Conservation (phyloP, 2,888 invertebrate species). For the Nomada fabriciana region DNA sequence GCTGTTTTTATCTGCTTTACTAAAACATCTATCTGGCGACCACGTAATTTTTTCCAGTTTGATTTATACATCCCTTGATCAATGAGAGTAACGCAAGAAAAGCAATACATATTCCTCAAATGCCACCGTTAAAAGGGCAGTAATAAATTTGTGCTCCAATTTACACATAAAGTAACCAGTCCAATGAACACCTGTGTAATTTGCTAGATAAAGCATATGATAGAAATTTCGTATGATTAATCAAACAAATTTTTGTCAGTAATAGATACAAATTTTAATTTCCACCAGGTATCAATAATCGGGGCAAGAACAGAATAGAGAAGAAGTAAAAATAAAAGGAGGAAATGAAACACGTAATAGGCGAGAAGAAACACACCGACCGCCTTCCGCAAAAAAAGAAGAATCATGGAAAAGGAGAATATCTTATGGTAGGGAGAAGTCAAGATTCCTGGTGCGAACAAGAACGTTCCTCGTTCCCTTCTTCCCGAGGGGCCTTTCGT, state of each 20-base stretch:
- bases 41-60: neutral
- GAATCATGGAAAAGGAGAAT: conserved; percentile 4
- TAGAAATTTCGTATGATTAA: no score
- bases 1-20: neutral
- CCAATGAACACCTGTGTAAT: no score
- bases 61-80: neutral
- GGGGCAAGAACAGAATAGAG: neutral
- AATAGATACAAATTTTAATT: no score
- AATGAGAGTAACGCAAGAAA: neutral
- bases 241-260: no score
- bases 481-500: conserved; percentile 52
- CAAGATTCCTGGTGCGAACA: conserved; percentile 63
- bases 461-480: conserved; percentile 52
- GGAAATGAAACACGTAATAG: neutral
- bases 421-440: conserved; percentile 33
- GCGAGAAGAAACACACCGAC: neutral
- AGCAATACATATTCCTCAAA: no score
- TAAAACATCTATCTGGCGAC: conserved; percentile 1
- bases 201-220: no score
- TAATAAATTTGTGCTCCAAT: no score
- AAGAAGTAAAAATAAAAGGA: neutral
- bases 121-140: no score
- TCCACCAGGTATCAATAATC: no score
- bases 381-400: conserved; percentile 1
- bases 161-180: no score